Conservation (phyloP, 2,113 vertebrate genomes). For the Merops nubicus region DNA sequence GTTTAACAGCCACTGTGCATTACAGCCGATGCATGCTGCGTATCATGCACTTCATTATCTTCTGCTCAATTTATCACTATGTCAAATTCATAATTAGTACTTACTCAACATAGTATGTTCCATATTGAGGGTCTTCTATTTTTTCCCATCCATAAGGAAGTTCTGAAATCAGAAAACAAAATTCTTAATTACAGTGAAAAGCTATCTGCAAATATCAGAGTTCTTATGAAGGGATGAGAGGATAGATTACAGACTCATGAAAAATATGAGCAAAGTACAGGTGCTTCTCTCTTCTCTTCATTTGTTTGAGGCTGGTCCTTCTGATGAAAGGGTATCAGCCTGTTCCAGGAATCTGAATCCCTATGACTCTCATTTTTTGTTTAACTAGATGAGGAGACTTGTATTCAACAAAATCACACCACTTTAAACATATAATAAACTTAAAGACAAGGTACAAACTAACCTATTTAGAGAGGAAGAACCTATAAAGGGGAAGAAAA, state of each 20-base stretch:
- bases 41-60: background rate
- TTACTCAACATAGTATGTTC: conserved; percentile 97
- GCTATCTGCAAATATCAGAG: background rate
- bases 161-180: conserved; percentile 78
- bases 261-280: background rate
- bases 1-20: background rate
- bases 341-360: background rate
- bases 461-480: background rate
- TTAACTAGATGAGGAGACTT: background rate
- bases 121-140: conserved; percentile 97
- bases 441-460: background rate
- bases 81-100: conserved; percentile 57
- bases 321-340: background rate
- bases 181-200: background rate
- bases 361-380: background rate
- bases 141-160: conserved; percentile 99
- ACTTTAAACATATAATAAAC: background rate
- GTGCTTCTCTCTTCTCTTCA: background rate
- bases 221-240: background rate
- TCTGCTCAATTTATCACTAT: background rate
- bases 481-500: background rate
- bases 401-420: background rate
- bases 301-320: background rate
- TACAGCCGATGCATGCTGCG: background rate
- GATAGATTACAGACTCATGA: background rate